phyloP scores from a whole-genome alignment of 2,113 vertebrate species.

The Hystrix cristata region DNA sequence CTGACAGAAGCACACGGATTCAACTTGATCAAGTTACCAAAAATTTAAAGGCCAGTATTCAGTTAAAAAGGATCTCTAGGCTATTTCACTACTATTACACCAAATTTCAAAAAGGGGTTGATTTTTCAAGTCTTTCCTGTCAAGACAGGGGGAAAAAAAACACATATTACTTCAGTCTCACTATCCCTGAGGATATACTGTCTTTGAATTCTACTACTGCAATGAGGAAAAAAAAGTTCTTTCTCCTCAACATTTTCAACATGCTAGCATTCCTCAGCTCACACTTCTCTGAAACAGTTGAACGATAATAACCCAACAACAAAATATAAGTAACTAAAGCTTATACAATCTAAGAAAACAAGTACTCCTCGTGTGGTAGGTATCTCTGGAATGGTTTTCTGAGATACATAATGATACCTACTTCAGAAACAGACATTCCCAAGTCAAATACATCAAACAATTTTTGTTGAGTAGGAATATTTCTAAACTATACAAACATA shows the following conservation, averaged over 20 bases:
- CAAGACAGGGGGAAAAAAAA: not conserved
- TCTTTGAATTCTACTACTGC: conserved; percentile 19
- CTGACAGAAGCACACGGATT: not conserved
- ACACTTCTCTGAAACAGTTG: not conserved
- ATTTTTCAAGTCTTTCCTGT: conserved; percentile 33
- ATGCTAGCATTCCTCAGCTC: not conserved
- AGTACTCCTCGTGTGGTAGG: not conserved
- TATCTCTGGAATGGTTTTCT: not conserved
- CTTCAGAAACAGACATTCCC: not conserved
- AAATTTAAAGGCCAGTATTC: not conserved
- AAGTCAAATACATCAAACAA: not conserved
- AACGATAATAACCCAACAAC: not conserved
- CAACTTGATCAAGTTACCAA: not conserved
- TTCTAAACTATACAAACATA: conserved; percentile 30
- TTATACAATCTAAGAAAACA: not conserved
- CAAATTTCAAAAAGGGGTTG: not conserved
- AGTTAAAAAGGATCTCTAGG: not conserved
- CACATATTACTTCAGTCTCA: not conserved
- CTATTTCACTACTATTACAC: not conserved
- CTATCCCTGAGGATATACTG: not conserved
- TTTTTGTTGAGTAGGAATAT: not conserved
- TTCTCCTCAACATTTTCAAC: conserved; percentile 34
- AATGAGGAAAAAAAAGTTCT: not conserved
- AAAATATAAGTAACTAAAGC: not conserved
- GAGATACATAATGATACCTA: not conserved